A percentile compares a stretch with the other conserved stretches of the same genome.
phyloP scores from a whole-genome alignment of 2,797 vertebrate species.

The Synanceia verrucosa region DNA sequence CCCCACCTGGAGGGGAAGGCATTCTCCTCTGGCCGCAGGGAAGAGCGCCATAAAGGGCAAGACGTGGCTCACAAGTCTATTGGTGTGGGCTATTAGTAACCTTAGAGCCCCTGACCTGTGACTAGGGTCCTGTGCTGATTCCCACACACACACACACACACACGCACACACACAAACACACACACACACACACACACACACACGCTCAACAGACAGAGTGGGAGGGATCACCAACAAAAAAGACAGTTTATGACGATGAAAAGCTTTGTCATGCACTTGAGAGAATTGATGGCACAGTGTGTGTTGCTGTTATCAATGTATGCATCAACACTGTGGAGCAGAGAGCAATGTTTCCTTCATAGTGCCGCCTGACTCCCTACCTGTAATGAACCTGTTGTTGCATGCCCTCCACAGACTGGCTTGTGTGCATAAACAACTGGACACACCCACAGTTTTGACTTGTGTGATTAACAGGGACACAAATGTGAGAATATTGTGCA shows the following conservation, averaged over 20 bases:
- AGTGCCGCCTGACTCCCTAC: conserved; percentile 25
- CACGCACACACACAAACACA: conserved; percentile 74
- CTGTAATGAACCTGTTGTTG: conserved; percentile 27
- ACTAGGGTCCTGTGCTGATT: conserved; percentile 84
- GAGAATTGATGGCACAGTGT: conserved; percentile 49
- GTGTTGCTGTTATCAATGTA: conserved; percentile 63
- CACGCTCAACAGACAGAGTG: conserved; percentile 27
- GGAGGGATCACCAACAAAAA: conserved; percentile 52
- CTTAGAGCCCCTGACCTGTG: conserved; percentile 85
- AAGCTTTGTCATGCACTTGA: conserved; percentile 73
- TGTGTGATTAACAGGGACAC: conserved; percentile 19
- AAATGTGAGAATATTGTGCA: conserved; percentile 19
- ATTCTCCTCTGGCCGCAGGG: conserved; percentile 81
- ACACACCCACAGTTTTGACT: conserved; percentile 21
- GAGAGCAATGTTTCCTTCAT: conserved; percentile 31
- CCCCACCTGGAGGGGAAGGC: conserved; percentile 76
- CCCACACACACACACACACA: conserved; percentile 77
- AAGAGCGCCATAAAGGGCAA: conserved; percentile 82
- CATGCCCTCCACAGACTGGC: conserved; percentile 17
- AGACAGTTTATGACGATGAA: conserved; percentile 69
- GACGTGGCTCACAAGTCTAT: conserved; percentile 79
- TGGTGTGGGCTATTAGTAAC: conserved; percentile 86
- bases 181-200: conserved; percentile 69
- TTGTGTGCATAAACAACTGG: conserved; percentile 2
- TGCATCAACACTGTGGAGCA: conserved; percentile 43